Base-by-base conservation (phyloP, 2,888 invertebrate species). In the Acanthococcus lagerstroemiae region DNA sequence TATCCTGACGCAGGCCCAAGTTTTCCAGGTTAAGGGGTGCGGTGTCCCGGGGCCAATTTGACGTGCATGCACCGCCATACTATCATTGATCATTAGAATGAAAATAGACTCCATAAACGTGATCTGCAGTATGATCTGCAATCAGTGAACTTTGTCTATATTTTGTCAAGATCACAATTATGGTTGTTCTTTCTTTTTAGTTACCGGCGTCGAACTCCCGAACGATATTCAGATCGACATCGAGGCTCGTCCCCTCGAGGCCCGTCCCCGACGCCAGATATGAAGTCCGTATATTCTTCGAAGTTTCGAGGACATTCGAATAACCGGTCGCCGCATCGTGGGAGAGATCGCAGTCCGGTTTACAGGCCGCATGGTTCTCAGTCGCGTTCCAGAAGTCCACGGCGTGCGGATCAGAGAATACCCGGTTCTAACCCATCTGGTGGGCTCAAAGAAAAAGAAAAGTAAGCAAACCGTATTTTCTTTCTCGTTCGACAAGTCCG, bases 301-400 rank as follows among this genome's bases (percentile, higher is more conserved):
- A 37, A 54, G 24, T 52, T 37, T n/a, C 52, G 27, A 4, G 19
- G 19, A 48, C 67, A 30, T 52, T 63, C 58, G 21, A 55, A 66
- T 15, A 69, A 55, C 22, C 44, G 54, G 24, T 22, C 46, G 17
- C 60, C 65, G 1, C 56, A n/a, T n/a, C n/a, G 58, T 22, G 19
- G 45, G 7, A 56, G 55, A 63, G 46, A 37, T 17, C 25, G 54
- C 21, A 63, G 44, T 46, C 54, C 65, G 21, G 21, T 21, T 46
- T 25, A 25, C 1, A 45, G 57, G 12, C n/a, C 65, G 3, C 55
- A 27, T 22, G 61, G 67, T 48, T 65, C 69, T 17, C 56, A 70
- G 30, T 67, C 68, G 2, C 65, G 65, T 4, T 69, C 70, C 1
- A 65, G 67, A 46, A 67, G 69, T 22, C 61, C 21, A 19, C 9